phyloP scores from a whole-genome alignment of 2,888 invertebrate species.

The Eupithecia subumbrata region DNA sequence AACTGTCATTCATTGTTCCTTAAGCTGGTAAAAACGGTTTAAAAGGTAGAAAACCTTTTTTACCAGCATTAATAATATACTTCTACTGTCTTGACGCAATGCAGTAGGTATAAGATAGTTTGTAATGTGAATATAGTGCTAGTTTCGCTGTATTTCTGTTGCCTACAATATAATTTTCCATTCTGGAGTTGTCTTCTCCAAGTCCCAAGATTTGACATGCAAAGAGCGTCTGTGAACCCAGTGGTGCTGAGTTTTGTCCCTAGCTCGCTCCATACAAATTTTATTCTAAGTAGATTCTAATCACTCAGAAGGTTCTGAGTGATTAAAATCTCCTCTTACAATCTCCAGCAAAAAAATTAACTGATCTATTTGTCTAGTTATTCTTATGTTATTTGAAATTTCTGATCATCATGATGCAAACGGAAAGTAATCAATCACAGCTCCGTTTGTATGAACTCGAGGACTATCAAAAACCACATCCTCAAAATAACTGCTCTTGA shows the following conservation, averaged over 20 bases:
- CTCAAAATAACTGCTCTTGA: conserved; percentile 39
- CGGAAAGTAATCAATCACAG: no score
- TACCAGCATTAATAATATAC: no score
- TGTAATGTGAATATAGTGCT: background rate
- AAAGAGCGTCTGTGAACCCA: conserved; percentile 30
- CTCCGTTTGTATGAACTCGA: background rate
- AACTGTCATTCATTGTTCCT: no score
- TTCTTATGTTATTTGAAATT: no score
- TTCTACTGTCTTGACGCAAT: background rate
- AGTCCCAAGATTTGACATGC: conserved; percentile 28
- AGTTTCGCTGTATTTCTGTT: conserved; percentile 7
- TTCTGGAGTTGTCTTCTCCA: conserved; percentile 19
- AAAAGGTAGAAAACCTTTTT: no score
- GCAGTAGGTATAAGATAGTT: background rate
- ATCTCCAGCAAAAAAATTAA: no score
- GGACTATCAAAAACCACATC: background rate
- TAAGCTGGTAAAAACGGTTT: no score
- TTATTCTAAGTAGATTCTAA: no score
- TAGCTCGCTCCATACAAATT: background rate
- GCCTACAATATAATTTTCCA: conserved; percentile 18
- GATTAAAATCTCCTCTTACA: no score
- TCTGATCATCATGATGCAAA: no score
- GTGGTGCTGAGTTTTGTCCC: background rate
- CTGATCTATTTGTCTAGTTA: no score
- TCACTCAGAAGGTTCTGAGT: no score